These are phyloP conservation scores for Cervus canadensis DNA, from an alignment of 2,113 vertebrate species.

Conservation along the genomic window DNA sequence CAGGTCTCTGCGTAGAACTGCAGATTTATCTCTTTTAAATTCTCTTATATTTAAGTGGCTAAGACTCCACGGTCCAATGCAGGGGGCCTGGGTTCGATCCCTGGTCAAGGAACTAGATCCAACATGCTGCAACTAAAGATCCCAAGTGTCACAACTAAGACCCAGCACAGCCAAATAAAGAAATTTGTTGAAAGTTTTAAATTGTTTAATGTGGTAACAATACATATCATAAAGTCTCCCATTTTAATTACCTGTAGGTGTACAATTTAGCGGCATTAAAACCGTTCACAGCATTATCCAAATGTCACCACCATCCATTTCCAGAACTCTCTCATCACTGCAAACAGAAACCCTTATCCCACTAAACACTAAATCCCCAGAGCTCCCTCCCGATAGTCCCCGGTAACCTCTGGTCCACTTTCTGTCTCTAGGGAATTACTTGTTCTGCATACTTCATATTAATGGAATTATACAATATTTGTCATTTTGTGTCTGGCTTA, in stretches of 20 bases:
- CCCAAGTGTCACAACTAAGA: not conserved
- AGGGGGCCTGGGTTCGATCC: not conserved
- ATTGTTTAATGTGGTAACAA: not conserved
- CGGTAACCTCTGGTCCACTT: not conserved
- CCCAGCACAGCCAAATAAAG: not conserved
- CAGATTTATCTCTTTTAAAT: not conserved
- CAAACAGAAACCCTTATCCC: not conserved
- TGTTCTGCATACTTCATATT: not conserved
- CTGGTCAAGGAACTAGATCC: not conserved
- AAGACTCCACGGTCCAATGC: not conserved
- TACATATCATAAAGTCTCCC: no score
- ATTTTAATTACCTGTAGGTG: not conserved
- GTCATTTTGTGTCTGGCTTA: not conserved
- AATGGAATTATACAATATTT: not conserved
- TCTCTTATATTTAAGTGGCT: not conserved
- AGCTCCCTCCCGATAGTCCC: no score
- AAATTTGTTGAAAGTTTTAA: not conserved
- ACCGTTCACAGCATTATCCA: not conserved
- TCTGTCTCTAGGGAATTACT: not conserved
- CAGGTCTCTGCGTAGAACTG: not conserved
- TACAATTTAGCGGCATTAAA: not conserved
- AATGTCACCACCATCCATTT: not conserved
- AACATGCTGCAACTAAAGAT: not conserved
- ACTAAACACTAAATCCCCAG: not conserved
- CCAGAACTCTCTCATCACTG: not conserved